phyloP scores from a whole-genome alignment of 2,113 vertebrate genomes.

The Oryzias celebensis region DNA sequence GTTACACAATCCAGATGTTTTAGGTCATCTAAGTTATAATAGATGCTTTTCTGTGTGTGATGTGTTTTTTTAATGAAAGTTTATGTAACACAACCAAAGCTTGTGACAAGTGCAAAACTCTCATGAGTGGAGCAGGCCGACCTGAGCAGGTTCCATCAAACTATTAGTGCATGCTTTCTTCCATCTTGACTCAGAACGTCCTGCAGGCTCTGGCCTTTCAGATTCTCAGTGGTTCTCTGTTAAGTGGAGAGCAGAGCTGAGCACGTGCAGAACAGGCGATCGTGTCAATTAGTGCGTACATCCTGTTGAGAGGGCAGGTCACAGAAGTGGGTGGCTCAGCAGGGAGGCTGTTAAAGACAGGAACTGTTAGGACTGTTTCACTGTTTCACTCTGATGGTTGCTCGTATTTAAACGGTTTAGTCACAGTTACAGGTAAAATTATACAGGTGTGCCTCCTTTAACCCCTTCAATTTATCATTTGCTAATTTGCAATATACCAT shows the following conservation, averaged over 20 bases:
- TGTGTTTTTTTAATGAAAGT: background rate
- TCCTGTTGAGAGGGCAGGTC: conserved; percentile 50
- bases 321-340: conserved; percentile 29
- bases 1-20: no score
- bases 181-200: conserved; percentile 32
- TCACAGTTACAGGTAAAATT: background rate
- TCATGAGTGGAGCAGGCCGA: conserved; percentile 42
- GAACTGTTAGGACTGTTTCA: conserved; percentile 32
- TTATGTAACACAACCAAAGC: background rate
- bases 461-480: no score
- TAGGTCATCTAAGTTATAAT: no score
- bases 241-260: conserved; percentile 18
- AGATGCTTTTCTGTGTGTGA: background rate
- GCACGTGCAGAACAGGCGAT: conserved; percentile 37
- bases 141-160: conserved; percentile 40
- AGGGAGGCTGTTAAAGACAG: conserved; percentile 11
- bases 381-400: conserved; percentile 18
- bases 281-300: conserved; percentile 30
- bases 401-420: background rate
- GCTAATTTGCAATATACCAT: no score
- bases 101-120: conserved; percentile 28
- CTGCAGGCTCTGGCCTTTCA: conserved; percentile 29
- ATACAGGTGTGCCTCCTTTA: no score
- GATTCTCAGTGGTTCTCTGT: conserved; percentile 29
- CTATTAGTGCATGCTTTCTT: conserved; percentile 20